Evolutionary conservation across 1,140 invertebrate genomes (phyloP).

Genomic region (Oedothorax gibbosus): DNA sequence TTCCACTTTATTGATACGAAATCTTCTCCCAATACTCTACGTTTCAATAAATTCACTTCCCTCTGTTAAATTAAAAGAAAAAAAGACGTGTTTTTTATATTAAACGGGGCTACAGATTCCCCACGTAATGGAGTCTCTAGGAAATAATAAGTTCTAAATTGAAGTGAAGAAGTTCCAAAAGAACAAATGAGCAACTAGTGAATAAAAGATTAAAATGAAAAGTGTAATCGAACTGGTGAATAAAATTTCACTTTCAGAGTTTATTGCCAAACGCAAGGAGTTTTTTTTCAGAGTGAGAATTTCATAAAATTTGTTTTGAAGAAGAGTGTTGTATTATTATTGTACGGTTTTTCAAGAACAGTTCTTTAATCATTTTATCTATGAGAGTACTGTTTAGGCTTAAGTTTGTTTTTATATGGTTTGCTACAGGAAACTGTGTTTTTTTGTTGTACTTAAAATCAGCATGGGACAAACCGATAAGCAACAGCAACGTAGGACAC

Average conservation of each 20-base stretch:
- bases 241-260: conserved; percentile 11
- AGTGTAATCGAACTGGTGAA: conserved; percentile 33
- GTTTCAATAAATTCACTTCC: not conserved
- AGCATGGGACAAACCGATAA: too few species aligned
- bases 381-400: too few species aligned
- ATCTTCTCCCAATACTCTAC: conserved; percentile 25
- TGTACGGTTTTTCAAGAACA: too few species aligned
- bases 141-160: conserved; percentile 44
- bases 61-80: conserved; percentile 41
- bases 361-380: too few species aligned
- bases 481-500: too few species aligned
- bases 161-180: conserved; percentile 26
- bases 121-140: conserved; percentile 35
- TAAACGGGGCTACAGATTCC: conserved; percentile 19
- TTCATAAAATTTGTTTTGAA: too few species aligned
- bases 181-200: conserved; percentile 22
- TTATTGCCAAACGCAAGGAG: conserved; percentile 39
- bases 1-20: conserved; percentile 42
- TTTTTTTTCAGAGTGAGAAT: not conserved
- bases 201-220: conserved; percentile 28
- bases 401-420: too few species aligned
- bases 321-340: too few species aligned
- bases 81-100: conserved; percentile 10
- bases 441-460: too few species aligned
- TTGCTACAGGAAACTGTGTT: too few species aligned